Percentiles rank a stretch among this genome's conserved stretches.
Conservation (phyloP, 2,797 vertebrate genomes). For the Phylloscopus collybita region DNA sequence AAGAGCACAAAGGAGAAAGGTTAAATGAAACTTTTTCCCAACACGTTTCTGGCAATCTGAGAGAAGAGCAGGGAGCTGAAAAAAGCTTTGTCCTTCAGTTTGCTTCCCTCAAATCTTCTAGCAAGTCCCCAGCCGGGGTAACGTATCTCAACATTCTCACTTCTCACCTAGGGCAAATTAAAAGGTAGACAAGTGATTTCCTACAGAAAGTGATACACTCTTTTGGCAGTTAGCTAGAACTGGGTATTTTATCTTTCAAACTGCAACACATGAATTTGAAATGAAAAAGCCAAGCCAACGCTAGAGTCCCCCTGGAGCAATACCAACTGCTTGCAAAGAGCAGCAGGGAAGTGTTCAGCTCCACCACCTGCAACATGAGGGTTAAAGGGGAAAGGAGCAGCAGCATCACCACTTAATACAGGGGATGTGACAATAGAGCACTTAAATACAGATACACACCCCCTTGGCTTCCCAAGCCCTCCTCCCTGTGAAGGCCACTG, state of each 20-base stretch:
- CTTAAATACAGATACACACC: not conserved
- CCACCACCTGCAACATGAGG: rapidly evolving
- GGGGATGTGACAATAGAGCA: not conserved
- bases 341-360: not conserved
- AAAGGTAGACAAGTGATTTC: not conserved
- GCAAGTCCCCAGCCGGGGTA: not conserved
- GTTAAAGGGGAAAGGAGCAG: not conserved
- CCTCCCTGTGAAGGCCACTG: not conserved
- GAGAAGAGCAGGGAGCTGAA: not conserved
- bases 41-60: not conserved
- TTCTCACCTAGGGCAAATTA: not conserved
- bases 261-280: not conserved
- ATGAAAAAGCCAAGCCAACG: not conserved
- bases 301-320: not conserved
- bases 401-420: not conserved
- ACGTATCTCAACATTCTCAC: rapidly evolving
- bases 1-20: not conserved
- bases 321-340: not conserved
- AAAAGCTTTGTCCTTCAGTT: not conserved
- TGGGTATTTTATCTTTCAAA: not conserved
- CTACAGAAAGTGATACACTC: not conserved
- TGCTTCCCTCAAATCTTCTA: not conserved
- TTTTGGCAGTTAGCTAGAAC: not conserved
- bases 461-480: not conserved
- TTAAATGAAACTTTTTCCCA: not conserved